phyloP scores from a whole-genome alignment of 2,113 vertebrate species.

The Ia io region DNA sequence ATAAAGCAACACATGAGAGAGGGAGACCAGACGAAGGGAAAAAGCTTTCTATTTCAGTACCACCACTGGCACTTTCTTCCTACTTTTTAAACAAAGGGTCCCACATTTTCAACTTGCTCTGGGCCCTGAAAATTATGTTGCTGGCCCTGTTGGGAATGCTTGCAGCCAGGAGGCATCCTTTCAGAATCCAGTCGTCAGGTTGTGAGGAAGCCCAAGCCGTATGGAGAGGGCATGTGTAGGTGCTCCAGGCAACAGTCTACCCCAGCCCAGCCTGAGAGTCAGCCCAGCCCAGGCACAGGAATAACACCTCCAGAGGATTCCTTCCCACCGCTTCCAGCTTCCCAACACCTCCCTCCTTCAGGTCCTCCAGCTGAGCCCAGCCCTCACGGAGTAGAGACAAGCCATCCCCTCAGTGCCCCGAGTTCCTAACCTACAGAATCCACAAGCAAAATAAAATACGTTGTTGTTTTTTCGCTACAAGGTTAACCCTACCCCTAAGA shows the following conservation, averaged over 20 bases:
- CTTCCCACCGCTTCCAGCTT: background rate
- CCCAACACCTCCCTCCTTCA: background rate
- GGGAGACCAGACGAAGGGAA: background rate
- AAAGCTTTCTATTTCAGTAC: background rate
- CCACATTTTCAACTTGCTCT: background rate
- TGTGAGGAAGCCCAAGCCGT: background rate
- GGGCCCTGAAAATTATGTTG: background rate
- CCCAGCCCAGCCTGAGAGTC: background rate
- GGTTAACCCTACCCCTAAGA: background rate
- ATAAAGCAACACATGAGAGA: background rate
- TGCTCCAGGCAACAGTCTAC: background rate
- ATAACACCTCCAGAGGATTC: background rate
- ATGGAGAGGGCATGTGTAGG: background rate
- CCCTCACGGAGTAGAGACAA: background rate
- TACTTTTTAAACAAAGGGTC: background rate
- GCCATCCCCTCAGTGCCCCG: background rate
- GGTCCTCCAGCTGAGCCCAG: background rate
- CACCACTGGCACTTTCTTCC: background rate
- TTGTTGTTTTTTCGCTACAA: background rate
- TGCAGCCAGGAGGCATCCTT: background rate
- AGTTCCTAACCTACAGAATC: background rate
- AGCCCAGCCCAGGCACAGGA: background rate
- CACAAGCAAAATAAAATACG: background rate
- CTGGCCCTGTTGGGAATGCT: too few species aligned
- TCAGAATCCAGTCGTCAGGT: background rate